These are phyloP conservation scores for Siphlonurus alternatus DNA, from an alignment of 2,888 invertebrate species.

Conservation along the genomic window DNA sequence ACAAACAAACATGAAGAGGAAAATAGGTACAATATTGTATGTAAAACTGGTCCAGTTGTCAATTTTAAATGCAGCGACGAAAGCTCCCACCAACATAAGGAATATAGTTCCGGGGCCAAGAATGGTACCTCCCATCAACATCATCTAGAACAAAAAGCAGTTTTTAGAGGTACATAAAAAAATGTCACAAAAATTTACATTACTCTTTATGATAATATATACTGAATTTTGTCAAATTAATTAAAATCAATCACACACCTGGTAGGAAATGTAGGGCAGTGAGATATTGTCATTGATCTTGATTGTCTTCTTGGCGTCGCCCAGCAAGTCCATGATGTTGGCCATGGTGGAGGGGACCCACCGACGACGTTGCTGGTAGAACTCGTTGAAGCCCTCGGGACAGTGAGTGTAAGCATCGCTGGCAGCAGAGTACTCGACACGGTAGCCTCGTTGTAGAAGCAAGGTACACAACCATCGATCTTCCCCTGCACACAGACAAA, in stretches of 20 bases:
- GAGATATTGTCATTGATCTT: constrained; percentile 81
- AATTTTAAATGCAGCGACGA: constrained; percentile 58
- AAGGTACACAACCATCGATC: constrained; percentile 92
- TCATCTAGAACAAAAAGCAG: constrained; percentile 24
- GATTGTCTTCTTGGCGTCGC: constrained; percentile 60
- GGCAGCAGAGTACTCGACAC: constrained; percentile 87
- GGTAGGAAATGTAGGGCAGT: constrained; percentile 56
- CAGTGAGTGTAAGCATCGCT: constrained; percentile 90
- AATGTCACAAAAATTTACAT: neutral
- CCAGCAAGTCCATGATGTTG: constrained; percentile 77
- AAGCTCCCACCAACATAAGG: constrained; percentile 66
- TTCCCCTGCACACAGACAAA: constrained; percentile 41
- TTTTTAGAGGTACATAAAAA: neutral
- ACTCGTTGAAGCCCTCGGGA: constrained; percentile 82
- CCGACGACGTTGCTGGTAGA: constrained; percentile 83
- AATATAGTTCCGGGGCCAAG: constrained; percentile 71
- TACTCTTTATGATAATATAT: neutral
- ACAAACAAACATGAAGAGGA: constrained; percentile 47
- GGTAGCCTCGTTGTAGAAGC: constrained; percentile 75
- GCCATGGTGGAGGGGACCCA: constrained; percentile 96
- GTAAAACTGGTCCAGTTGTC: constrained; percentile 47
- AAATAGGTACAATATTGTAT: constrained; percentile 48
- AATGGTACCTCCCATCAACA: constrained; percentile 56
- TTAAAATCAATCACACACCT: constrained; percentile 25
- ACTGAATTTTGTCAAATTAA: neutral